Evolutionary conservation across 2,113 vertebrate species (phyloP).

Genomic region (Cairina moschata): DNA sequence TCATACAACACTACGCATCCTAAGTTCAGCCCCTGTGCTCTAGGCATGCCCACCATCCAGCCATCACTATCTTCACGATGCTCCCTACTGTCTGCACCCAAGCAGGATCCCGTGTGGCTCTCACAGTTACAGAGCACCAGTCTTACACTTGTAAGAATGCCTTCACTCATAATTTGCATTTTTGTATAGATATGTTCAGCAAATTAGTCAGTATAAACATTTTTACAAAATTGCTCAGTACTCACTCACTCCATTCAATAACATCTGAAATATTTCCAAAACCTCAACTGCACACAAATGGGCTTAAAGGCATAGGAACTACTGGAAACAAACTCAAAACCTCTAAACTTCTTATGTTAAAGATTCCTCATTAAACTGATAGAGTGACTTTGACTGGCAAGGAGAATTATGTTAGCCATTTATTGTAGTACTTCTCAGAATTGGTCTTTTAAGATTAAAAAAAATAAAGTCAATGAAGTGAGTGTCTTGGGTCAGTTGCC

Average conservation of each 20-base stretch:
- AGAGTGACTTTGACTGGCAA: not conserved
- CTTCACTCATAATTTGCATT: not conserved
- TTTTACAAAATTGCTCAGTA: not conserved
- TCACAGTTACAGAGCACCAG: not conserved
- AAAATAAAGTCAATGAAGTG: not conserved
- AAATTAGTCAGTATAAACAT: not conserved
- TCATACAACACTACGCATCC: not conserved
- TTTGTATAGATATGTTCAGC: not conserved
- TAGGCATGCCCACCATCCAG: not conserved
- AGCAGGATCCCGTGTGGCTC: not conserved
- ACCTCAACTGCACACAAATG: not conserved
- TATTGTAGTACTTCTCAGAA: not conserved
- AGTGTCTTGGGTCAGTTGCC: not conserved
- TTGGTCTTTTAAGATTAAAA: not conserved
- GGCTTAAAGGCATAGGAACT: not conserved
- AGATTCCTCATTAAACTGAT: not conserved
- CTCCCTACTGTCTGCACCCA: accelerated
- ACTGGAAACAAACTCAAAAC: not conserved
- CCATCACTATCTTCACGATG: not conserved
- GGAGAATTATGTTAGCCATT: not conserved
- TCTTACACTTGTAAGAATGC: not conserved
- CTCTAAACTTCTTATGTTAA: not conserved
- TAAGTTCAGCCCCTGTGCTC: not conserved
- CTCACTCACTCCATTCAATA: not conserved
- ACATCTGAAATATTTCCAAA: not conserved